Evolutionary conservation across 2,888 invertebrate genomes (phyloP), one percentile per base, ranked within the genome.

Genomic region (Myathropa florea): DNA sequence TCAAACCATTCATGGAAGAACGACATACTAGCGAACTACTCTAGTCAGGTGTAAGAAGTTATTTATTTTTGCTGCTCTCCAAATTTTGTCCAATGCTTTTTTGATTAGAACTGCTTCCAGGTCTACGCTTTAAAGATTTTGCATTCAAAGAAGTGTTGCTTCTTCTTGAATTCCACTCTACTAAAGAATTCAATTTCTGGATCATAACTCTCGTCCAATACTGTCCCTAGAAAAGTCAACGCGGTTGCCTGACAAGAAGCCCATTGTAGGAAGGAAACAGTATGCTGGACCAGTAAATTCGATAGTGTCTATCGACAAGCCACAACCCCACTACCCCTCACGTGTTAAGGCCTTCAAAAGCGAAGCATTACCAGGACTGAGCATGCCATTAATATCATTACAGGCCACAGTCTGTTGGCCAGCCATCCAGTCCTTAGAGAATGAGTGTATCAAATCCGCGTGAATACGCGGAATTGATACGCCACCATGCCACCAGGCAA

Each of bases 351-450:
- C 57, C 57, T 1, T 57, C 67, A 77, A 75, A 59, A 75, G 73
- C 64, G 77, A 55, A 82, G 71, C 71, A 60, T 72, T 77, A 73
- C 67, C 57, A 26, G 30, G 73, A 36, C 39, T 30, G 55, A 61
- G 80, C 65, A 83, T 83, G 86, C 83, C 83, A 86, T 86, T 86
- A 86, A 86, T 86, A 86, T 86, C 78, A 86, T 79, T 86, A 83
- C 82, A 60, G 68, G 70, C 59, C 59, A 68, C 85, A 78, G 68
- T 85, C 82, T 46, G 57, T 67, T 60, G 1, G 7, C 33, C 33
- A 33, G 33, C 33, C 33, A 33, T 33, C 46, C 46, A 46, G n/a
- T 63, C 23, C 39, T n/a, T 26, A 60, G 75, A 46, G 75, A 75
- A 78, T 71, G 78, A 86, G 83, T 86, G 83, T 86, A 83, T 83